These are phyloP conservation scores for Acrobasis repandana DNA, from an alignment of 2,888 invertebrate species.

Conservation along the genomic window DNA sequence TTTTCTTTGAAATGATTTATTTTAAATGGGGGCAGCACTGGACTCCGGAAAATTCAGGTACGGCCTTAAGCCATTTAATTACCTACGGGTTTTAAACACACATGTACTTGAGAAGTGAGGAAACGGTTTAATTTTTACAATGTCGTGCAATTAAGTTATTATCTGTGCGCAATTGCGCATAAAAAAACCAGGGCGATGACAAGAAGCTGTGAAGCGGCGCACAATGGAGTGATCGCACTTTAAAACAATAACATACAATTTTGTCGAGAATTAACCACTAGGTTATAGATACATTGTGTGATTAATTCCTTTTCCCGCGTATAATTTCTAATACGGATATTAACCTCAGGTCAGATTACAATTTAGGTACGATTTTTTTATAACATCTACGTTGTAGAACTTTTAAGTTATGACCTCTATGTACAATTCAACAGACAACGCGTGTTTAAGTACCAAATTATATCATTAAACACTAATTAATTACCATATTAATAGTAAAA, in stretches of 20 bases:
- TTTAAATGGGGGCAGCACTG: too few species aligned
- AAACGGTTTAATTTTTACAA: constrained; percentile 38
- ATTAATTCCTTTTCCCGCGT: constrained; percentile 25
- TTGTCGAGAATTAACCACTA: constrained; percentile 34
- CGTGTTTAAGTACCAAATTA: constrained; percentile 16
- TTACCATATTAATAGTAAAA: constrained; percentile 57
- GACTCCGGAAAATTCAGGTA: too few species aligned
- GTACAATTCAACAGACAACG: background rate
- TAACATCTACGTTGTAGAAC: too few species aligned
- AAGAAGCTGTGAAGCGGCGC: constrained; percentile 33
- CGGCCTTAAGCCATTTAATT: too few species aligned
- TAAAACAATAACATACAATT: constrained; percentile 42
- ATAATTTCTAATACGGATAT: constrained; percentile 13
- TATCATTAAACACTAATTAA: constrained; percentile 13
- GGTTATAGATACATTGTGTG: constrained; percentile 18
- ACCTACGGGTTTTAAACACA: too few species aligned
- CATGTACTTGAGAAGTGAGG: constrained; percentile 25
- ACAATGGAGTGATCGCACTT: constrained; percentile 39
- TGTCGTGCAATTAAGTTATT: constrained; percentile 45
- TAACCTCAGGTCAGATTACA: too few species aligned
- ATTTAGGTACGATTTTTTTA: too few species aligned
- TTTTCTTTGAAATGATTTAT: too few species aligned
- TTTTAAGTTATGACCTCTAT: too few species aligned
- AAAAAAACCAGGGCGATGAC: constrained; percentile 36
- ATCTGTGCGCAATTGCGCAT: constrained; percentile 31